Percentiles rank a stretch among this genome's conserved stretches.
These are phyloP conservation scores for Brachionus manjavacas DNA, from an alignment of 1,140 invertebrate genomes.

Conservation along the genomic window DNA sequence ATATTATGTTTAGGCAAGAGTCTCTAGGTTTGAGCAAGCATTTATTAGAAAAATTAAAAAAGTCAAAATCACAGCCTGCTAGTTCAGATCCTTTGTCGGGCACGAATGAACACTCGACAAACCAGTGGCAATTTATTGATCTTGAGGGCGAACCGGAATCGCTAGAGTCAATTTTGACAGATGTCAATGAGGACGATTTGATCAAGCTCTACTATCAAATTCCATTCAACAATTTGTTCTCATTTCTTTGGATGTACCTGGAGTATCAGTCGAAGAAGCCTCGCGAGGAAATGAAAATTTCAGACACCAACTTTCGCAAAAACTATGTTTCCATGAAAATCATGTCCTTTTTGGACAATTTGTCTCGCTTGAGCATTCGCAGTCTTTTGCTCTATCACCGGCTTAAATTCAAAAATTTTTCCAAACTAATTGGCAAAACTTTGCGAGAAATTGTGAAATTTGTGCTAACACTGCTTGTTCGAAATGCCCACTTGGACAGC, in stretches of 20 bases:
- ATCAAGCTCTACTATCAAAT: conserved; percentile 33
- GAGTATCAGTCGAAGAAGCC: conserved; percentile 6
- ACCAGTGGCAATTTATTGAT: conserved; percentile 34
- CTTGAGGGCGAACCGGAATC: conserved; percentile 29
- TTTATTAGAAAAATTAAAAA: neutral
- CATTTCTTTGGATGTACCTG: conserved; percentile 23
- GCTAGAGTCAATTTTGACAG: conserved; percentile 9
- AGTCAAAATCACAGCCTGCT: neutral
- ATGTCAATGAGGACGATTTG: conserved; percentile 31
- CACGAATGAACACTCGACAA: neutral
- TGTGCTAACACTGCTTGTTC: neutral
- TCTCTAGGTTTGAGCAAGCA: neutral
- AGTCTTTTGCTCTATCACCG: conserved; percentile 15
- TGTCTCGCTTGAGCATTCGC: conserved; percentile 35
- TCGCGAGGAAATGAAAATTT: neutral
- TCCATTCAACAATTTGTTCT: conserved; percentile 26
- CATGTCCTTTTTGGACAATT: conserved; percentile 18
- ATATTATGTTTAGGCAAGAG: conserved; percentile 26
- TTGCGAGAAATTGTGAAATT: conserved; percentile 36
- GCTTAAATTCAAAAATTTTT: conserved; percentile 37
- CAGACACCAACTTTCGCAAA: neutral
- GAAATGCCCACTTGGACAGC: neutral
- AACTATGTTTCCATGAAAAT: conserved; percentile 39
- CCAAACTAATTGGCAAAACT: conserved; percentile 31
- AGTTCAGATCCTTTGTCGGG: neutral